phyloP scores from a whole-genome alignment of 1,140 invertebrate species.

The Heliconius himera region DNA sequence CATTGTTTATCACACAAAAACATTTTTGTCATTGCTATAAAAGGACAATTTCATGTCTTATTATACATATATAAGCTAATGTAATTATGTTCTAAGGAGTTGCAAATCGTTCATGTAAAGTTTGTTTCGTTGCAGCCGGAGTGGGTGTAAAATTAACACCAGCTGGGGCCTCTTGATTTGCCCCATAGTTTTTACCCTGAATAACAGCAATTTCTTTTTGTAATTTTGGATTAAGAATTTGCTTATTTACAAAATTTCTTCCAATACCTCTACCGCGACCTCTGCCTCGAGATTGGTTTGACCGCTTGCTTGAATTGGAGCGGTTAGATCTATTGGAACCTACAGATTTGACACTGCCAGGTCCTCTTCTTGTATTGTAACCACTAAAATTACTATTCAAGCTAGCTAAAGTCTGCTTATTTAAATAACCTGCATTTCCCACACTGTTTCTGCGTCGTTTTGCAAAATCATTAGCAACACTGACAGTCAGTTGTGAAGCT shows the following conservation, averaged over 20 bases:
- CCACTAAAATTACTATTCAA: slow-evolving; percentile 68
- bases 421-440: slow-evolving; percentile 67
- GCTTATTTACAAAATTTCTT: slow-evolving; percentile 72
- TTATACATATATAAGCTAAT: background rate
- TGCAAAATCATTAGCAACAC: slow-evolving; percentile 73
- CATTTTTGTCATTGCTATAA: background rate
- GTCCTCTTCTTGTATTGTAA: slow-evolving; percentile 62
- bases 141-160: slow-evolving; percentile 69
- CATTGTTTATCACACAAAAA: background rate
- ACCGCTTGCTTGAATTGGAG: slow-evolving; percentile 59
- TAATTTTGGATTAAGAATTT: slow-evolving; percentile 67
- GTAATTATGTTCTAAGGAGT: slow-evolving; percentile 33
- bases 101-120: slow-evolving; percentile 74
- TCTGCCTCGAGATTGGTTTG: slow-evolving; percentile 56
- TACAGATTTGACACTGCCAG: slow-evolving; percentile 70
- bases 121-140: slow-evolving; percentile 65
- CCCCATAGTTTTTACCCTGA: slow-evolving; percentile 65
- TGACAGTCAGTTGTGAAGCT: slow-evolving; percentile 70
- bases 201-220: slow-evolving; percentile 75
- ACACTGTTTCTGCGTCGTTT: slow-evolving; percentile 71
- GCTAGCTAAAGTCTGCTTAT: slow-evolving; percentile 64
- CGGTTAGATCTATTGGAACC: slow-evolving; percentile 64
- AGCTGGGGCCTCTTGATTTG: slow-evolving; percentile 50
- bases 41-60: background rate
- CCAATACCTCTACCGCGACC: slow-evolving; percentile 64